Percentiles rank a stretch among this genome's conserved stretches.
Conservation (phyloP, 2,113 vertebrate species). For the Cynocephalus volans region DNA sequence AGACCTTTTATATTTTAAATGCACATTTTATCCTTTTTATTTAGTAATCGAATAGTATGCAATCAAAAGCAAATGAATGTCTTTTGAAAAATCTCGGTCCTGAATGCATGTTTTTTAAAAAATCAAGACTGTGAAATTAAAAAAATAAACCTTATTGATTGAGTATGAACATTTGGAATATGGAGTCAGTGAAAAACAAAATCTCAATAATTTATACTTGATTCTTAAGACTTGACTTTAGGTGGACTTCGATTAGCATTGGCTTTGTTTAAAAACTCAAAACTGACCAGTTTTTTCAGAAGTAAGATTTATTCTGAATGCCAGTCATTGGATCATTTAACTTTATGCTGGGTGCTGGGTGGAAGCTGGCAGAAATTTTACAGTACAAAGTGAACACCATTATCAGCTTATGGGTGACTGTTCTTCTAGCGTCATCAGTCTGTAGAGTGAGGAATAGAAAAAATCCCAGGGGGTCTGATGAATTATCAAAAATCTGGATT, state of each 20-base stretch:
- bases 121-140: not conserved
- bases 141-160: not conserved
- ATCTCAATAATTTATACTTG: not conserved
- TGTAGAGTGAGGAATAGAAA: slow-evolving; percentile 45
- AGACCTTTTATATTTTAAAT: not conserved
- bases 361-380: not conserved
- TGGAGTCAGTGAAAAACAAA: not conserved
- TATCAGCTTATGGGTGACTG: not conserved
- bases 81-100: not conserved
- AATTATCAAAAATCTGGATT: slow-evolving; percentile 62
- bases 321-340: slow-evolving; percentile 4
- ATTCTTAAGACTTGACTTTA: not conserved
- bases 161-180: not conserved
- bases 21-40: not conserved
- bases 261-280: not conserved
- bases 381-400: not conserved
- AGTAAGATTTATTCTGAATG: not conserved
- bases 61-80: slow-evolving; percentile 32
- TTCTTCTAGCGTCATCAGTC: not conserved
- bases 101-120: not conserved
- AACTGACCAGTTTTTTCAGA: not conserved
- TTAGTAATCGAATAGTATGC: not conserved
- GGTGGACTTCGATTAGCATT: not conserved
- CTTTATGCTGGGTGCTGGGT: not conserved
- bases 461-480: not conserved